A percentile compares a stretch with the other conserved stretches of the same genome.
These are phyloP conservation scores for Cryptoprocta ferox DNA, from an alignment of 2,797 vertebrate genomes.

Conservation along the genomic window DNA sequence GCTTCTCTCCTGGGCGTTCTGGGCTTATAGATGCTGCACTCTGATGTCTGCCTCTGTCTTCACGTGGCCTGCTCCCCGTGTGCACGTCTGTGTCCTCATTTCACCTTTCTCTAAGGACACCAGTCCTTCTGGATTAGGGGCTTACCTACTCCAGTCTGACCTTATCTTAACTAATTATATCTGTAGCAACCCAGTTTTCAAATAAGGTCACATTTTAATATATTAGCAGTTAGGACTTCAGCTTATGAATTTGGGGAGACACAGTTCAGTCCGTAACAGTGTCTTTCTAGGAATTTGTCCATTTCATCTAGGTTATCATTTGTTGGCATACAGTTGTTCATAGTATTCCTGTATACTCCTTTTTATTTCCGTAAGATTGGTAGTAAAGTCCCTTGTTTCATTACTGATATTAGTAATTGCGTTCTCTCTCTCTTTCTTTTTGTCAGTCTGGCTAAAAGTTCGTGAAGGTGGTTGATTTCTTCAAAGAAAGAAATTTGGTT, in stretches of 20 bases:
- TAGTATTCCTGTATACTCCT: neutral
- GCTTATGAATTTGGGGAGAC: neutral
- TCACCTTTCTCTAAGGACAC: neutral
- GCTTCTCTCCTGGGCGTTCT: neutral
- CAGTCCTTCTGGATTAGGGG: neutral
- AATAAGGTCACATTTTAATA: neutral
- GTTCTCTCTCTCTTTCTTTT: neutral
- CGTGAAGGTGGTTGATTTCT: neutral
- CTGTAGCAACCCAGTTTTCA: neutral
- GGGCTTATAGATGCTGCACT: too few relatives aligned
- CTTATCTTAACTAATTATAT: neutral
- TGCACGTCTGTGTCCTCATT: neutral
- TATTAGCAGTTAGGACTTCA: neutral
- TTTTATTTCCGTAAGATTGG: neutral
- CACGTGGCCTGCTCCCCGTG: neutral
- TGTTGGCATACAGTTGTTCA: neutral
- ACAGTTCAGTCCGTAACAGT: accelerated
- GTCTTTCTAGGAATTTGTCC: neutral
- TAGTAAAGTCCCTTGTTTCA: neutral
- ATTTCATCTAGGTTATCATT: neutral
- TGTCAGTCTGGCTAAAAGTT: neutral
- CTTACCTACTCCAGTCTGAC: neutral
- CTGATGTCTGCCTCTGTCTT: neutral
- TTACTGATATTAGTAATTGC: neutral
- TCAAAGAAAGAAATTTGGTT: neutral